Evolutionary conservation across 37 sponge, comb jelly and placozoan genomes (phyloP), one percentile per base, ranked within the genome.

Genomic region (Halichondria panicea): DNA sequence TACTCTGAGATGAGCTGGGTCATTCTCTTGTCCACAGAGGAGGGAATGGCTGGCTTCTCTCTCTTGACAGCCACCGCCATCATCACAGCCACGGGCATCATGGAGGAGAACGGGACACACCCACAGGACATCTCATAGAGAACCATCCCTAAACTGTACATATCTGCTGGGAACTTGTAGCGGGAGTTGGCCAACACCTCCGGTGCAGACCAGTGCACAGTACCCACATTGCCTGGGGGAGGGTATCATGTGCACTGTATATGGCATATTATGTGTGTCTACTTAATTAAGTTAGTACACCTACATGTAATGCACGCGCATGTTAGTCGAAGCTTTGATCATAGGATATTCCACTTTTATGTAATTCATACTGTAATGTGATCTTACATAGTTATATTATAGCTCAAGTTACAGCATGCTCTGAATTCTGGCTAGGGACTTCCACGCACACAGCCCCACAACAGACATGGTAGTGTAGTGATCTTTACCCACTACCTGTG

Each of bases 181-280:
- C 88, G 67, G 43, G 53, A 25, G 54, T 87, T 87, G 66, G 81
- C 70, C 31, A 94, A 80, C 37, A 94, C 82, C 64, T 94, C 94
- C 6, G 94, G 94, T 28, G 94, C 91, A 24, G 94, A 84, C 94
- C 94, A 94, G 56, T 89, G 90, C 0, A 90, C 92, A 0, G 94
- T 94, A 13, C 94, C 94, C n/a, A 94, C 67, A 38, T 94, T 89
- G 46, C 94, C 94, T 86, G 62, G 32, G 22, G 66, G 15, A 38
- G 36, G 68, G 44, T 22, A 3, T 11, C 44, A 41, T 38, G 4
- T 3, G 53, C n/a, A n/a, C n/a, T 70, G 55, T 28, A 45, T 46
- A 34, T 31, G 18, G 21, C 22, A 2, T 1, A 3, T 3, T 12
- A 41, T 48, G 52, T 69, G 70, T 40, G 32, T 32, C 19, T 38